Evolutionary conservation across 2,113 vertebrate genomes (phyloP), one percentile per base, ranked within the genome.

Genomic region (Notarius quadriscutis): DNA sequence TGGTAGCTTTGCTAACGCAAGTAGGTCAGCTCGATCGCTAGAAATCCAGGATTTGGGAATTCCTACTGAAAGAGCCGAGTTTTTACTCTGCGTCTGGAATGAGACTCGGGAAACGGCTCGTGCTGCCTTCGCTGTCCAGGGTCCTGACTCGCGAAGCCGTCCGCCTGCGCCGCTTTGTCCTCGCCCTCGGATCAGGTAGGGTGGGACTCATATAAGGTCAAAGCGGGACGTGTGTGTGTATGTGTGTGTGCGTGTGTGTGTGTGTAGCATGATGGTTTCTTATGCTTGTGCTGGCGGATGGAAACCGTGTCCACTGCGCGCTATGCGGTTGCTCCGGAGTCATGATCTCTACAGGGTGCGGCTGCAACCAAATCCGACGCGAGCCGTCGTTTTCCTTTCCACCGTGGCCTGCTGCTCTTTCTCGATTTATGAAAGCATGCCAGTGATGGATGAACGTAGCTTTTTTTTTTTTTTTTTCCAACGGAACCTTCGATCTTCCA

Each of bases 51-150:
- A 83, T 87, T 84, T 86, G 41, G 69, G 74, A 51, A 85, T 80
- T 65, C 84, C 84, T 80, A 55, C 58, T 79, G 48, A 85, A 80
- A 27, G 72, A 74, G 75, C 48, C 83, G 41, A 87, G 91, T 85
- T 92, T 87, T 89, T 50, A 57, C 69, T 41, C 89, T 91, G 90
- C 88, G 72, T 83, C 90, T 89, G 92, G 93, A 87, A 95, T 95
- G 94, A 93, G 88, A 93, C 92, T 93, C 93, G 93, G 91, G 90
- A 94, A 96, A 96, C 71, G 51, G 94, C 94, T 94, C 95, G 92
- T 91, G 92, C 94, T 95, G 95, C 94, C 95, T 93, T 91, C 93
- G 94, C 93, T 94, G 90, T 95, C 96, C 95, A 92, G 94, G 94
- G 93, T 94, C 93, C 94, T 92, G 93, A 93, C 88, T 86, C 94